Percentiles rank a stretch among this genome's conserved stretches.
Conservation (phyloP, 2,888 invertebrate species). For the Plusia festucae region DNA sequence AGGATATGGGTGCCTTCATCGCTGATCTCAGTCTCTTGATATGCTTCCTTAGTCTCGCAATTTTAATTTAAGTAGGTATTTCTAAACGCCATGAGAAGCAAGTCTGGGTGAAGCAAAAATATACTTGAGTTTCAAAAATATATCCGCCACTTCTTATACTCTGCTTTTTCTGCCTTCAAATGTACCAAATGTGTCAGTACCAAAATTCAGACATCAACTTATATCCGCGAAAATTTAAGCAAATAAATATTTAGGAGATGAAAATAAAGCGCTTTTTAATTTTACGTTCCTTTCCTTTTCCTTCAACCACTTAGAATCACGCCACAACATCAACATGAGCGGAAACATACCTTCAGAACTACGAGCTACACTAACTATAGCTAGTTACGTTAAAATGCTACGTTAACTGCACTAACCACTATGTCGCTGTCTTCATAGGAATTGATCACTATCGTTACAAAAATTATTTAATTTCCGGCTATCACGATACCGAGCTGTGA, state of each 20-base stretch:
- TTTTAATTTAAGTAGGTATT: constrained; percentile 2
- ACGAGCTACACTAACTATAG: constrained; percentile 48
- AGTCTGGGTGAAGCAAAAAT: not conserved
- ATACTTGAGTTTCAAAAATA: not conserved
- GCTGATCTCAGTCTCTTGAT: constrained; percentile 26
- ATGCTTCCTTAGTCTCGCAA: constrained; percentile 31
- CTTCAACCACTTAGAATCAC: constrained; percentile 31
- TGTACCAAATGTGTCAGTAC: no score
- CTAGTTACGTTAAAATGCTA: constrained; percentile 57
- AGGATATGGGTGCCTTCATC: constrained; percentile 29
- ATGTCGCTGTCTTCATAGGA: constrained; percentile 76
- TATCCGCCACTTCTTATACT: no score
- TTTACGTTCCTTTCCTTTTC: not conserved
- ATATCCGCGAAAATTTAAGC: no score
- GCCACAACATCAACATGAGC: constrained; percentile 51
- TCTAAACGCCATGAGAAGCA: no score
- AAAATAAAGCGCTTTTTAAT: not conserved
- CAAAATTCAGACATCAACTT: no score
- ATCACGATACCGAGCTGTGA: constrained; percentile 17
- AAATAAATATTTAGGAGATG: not conserved
- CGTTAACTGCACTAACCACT: constrained; percentile 69
- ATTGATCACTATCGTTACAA: constrained; percentile 64
- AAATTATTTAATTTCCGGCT: constrained; percentile 52
- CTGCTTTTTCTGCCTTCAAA: no score
- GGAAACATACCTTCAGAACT: constrained; percentile 58